Evolutionary conservation across 2,113 vertebrate species (phyloP).

Genomic region (Cottus gobio): DNA sequence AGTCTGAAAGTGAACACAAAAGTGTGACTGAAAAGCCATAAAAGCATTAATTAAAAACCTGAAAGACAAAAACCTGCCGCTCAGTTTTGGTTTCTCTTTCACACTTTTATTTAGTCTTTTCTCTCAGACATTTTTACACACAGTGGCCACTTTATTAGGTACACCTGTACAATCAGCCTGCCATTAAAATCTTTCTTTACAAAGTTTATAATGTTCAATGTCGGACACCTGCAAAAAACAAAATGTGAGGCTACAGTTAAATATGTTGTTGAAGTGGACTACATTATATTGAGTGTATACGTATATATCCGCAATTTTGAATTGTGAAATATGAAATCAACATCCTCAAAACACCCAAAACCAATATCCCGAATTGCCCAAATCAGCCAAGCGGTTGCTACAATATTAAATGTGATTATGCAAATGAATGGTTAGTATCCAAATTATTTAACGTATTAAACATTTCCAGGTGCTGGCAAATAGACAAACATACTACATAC

Average conservation of each 20-base stretch:
- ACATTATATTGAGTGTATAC: too few species aligned
- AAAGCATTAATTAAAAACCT: neutral
- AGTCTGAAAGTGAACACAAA: constrained; percentile 20
- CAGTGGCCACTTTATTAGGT: neutral
- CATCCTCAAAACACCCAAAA: neutral
- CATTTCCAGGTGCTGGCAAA: too few species aligned
- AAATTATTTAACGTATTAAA: too few species aligned
- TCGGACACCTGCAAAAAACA: neutral
- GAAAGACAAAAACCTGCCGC: neutral
- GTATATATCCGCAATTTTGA: neutral
- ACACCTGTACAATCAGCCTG: neutral
- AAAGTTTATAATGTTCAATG: neutral
- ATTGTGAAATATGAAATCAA: neutral
- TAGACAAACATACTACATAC: neutral
- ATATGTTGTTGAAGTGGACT: neutral
- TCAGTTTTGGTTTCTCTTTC: neutral
- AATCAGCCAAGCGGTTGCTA: neutral
- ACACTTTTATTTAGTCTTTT: neutral
- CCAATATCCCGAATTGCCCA: neutral
- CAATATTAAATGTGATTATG: too few species aligned
- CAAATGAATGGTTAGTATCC: too few species aligned
- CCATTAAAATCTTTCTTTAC: neutral
- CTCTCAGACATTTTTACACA: neutral
- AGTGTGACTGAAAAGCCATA: neutral
- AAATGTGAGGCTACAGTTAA: neutral